These are phyloP conservation scores for Cotesia glomerata DNA, from an alignment of 1,140 invertebrate genomes.

Conservation along the genomic window DNA sequence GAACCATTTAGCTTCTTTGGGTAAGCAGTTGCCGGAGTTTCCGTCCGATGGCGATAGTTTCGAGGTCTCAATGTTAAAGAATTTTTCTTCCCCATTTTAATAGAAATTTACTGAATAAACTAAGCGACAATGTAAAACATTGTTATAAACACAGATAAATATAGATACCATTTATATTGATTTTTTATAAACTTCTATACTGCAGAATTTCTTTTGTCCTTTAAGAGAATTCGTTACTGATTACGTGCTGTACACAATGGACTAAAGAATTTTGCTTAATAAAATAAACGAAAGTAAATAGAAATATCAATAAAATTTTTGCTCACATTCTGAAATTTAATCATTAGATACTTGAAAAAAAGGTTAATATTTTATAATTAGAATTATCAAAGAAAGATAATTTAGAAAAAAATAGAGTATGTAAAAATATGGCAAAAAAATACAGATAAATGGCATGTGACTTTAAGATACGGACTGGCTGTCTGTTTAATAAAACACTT, in stretches of 20 bases:
- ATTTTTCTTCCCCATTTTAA: background rate
- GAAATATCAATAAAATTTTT: too few species aligned
- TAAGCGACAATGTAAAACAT: background rate
- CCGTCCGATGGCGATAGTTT: slow-evolving; percentile 55
- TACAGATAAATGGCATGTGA: background rate
- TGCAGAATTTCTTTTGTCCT: too few species aligned
- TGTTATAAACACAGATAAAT: background rate
- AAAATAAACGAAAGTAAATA: too few species aligned
- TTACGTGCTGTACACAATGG: too few species aligned
- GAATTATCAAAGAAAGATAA: background rate
- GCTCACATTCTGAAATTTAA: too few species aligned
- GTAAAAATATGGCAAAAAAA: too few species aligned
- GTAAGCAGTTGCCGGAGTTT: slow-evolving; percentile 42
- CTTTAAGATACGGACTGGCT: slow-evolving; percentile 8
- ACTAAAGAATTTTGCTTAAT: too few species aligned
- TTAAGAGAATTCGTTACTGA: too few species aligned
- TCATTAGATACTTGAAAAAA: too few species aligned
- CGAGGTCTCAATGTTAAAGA: slow-evolving; percentile 25
- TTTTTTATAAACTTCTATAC: too few species aligned
- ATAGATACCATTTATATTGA: background rate
- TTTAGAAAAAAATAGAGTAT: background rate
- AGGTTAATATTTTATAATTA: too few species aligned
- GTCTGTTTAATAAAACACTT: background rate
- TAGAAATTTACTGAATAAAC: background rate
- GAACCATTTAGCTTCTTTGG: slow-evolving; percentile 31